Evolutionary conservation across 2,888 invertebrate genomes (phyloP).

Genomic region (Formica aserva): DNA sequence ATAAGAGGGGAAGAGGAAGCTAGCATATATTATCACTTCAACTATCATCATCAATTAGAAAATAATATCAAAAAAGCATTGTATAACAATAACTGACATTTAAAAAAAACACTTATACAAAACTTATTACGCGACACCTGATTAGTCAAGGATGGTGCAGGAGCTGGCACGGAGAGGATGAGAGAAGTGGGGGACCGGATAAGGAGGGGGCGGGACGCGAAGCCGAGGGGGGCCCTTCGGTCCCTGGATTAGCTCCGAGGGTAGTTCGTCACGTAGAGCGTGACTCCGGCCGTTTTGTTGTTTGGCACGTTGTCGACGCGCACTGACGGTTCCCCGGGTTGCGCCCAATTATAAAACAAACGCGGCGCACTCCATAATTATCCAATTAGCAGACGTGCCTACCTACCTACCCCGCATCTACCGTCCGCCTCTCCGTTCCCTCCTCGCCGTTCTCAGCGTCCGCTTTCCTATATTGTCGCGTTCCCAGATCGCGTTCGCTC

Average conservation of each 20-base stretch:
- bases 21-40: background rate
- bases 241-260: conserved; percentile 83
- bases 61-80: background rate
- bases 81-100: background rate
- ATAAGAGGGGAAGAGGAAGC: background rate
- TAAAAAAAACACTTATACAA: too few species aligned
- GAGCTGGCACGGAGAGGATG: conserved; percentile 13
- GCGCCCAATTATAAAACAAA: conserved; percentile 86
- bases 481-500: conserved; percentile 49
- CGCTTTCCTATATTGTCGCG: conserved; percentile 23
- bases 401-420: conserved; percentile 31
- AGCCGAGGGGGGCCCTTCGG: conserved; percentile 74
- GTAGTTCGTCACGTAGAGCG: conserved; percentile 86
- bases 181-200: conserved; percentile 61
- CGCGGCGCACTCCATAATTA: conserved; percentile 85
- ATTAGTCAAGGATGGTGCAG: conserved; percentile 54
- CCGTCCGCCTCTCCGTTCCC: conserved; percentile 22
- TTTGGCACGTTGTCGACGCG: conserved; percentile 83
- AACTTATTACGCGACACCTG: background rate
- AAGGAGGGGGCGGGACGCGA: conserved; percentile 58
- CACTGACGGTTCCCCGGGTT: conserved; percentile 76
- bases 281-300: conserved; percentile 84
- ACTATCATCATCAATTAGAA: background rate
- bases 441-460: conserved; percentile 18
- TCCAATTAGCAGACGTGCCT: conserved; percentile 84